Evolutionary conservation across 2,888 invertebrate species (phyloP).

Genomic region (Heliconius charithonia): DNA sequence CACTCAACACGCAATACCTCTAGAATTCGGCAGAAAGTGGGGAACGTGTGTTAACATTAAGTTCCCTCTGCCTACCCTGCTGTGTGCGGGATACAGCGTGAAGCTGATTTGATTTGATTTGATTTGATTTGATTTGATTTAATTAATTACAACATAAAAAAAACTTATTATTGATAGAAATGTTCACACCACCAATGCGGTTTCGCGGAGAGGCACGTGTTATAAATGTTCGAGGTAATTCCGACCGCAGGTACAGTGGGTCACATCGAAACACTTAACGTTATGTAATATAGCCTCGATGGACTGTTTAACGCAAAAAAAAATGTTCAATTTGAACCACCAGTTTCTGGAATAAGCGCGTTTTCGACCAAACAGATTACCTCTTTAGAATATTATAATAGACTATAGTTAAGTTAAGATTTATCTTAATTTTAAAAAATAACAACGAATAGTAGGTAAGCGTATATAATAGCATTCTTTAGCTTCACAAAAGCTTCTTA

Average conservation of each 20-base stretch:
- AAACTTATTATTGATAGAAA: not conserved
- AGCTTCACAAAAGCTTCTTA: conserved; percentile 7
- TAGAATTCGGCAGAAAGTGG: too few species aligned
- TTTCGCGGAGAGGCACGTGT: not conserved
- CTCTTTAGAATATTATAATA: not conserved
- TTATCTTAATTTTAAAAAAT: not conserved
- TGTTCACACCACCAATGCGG: not conserved
- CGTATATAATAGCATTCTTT: not conserved
- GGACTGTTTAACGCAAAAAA: too few species aligned
- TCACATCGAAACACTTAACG: not conserved
- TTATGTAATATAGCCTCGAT: not conserved
- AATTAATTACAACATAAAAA: too few species aligned
- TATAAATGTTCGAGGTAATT: not conserved
- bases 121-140: too few species aligned
- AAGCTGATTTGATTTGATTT: too few species aligned
- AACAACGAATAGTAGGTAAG: not conserved
- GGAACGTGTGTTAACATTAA: too few species aligned
- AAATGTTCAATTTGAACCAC: not conserved
- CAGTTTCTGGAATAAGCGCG: not conserved
- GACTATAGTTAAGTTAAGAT: not conserved
- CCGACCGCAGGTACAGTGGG: not conserved
- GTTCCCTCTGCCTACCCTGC: too few species aligned
- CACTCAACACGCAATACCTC: too few species aligned
- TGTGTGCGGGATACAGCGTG: too few species aligned
- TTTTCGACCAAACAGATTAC: not conserved